Percentiles rank a stretch among this genome's conserved stretches.
phyloP scores from a whole-genome alignment of 37 sponge, comb jelly and placozoan genomes.

The Geodia barretti region DNA sequence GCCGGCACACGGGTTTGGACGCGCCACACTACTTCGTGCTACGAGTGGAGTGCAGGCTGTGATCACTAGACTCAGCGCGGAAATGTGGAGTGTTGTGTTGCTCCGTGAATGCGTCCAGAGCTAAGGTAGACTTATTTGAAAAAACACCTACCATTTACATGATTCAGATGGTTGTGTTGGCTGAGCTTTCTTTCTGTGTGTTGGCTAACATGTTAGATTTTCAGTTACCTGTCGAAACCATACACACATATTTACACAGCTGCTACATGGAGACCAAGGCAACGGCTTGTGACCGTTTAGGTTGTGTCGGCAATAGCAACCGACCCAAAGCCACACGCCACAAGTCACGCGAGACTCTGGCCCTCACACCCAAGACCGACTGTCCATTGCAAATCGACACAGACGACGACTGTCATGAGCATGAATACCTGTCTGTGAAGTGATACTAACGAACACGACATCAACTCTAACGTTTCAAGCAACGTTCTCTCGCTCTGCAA shows the following conservation, averaged over 20 bases:
- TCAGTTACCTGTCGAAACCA: background rate
- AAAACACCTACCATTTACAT: no score
- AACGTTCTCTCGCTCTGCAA: no score
- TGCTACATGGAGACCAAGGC: slow-evolving; percentile 39
- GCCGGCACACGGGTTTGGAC: slow-evolving; percentile 7
- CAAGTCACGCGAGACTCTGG: background rate
- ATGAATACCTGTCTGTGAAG: slow-evolving; percentile 14
- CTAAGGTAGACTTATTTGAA: slow-evolving; percentile 67
- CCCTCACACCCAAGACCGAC: background rate
- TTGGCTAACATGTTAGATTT: no score
- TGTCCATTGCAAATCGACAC: background rate
- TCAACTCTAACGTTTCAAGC: slow-evolving; percentile 25
- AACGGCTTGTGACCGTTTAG: slow-evolving; percentile 21
- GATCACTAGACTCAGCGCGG: slow-evolving; percentile 26
- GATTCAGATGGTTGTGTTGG: no score
- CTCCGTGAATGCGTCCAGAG: slow-evolving; percentile 44
- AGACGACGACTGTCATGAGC: background rate
- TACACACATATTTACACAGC: background rate
- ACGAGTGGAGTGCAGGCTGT: slow-evolving; percentile 29
- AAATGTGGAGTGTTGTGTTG: slow-evolving; percentile 25
- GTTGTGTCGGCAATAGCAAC: background rate
- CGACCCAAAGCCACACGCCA: background rate
- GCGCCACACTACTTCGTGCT: background rate
- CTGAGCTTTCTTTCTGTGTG: no score
- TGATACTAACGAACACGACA: slow-evolving; percentile 36